These are phyloP conservation scores for Catharus bicknelli DNA, from an alignment of 2,113 vertebrate species.

Conservation along the genomic window DNA sequence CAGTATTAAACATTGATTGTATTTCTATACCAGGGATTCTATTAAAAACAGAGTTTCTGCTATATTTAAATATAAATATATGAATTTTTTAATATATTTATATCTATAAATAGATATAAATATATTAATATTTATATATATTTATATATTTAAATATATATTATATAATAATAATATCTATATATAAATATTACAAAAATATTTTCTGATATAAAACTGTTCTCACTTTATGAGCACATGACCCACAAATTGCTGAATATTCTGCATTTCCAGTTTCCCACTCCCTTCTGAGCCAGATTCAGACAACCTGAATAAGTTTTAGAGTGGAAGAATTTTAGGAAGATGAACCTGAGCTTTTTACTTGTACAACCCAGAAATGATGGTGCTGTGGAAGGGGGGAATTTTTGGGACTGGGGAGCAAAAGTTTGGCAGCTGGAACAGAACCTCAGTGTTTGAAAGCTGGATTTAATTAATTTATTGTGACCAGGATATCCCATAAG, in stretches of 20 bases:
- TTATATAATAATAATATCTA: too few relatives aligned
- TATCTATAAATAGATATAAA: too few relatives aligned
- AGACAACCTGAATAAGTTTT: not conserved
- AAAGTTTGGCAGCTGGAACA: not conserved
- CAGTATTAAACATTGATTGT: not conserved
- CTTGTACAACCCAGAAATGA: not conserved
- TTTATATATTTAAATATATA: too few relatives aligned
- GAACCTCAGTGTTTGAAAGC: accelerated
- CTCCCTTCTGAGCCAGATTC: not conserved
- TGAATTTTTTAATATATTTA: too few relatives aligned
- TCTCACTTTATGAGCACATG: not conserved
- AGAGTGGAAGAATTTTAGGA: not conserved
- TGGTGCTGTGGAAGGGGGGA: accelerated
- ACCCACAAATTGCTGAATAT: not conserved
- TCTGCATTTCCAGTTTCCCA: not conserved
- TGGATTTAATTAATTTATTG: not conserved
- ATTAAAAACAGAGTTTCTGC: not conserved
- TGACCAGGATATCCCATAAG: not conserved
- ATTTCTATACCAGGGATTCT: not conserved
- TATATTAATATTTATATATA: too few relatives aligned
- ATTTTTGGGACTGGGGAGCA: accelerated
- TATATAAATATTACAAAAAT: not conserved
- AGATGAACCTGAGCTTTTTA: not conserved
- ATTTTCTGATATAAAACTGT: not conserved
- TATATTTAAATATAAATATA: not conserved